Evolutionary conservation across 2,113 vertebrate species (phyloP).

Genomic region (Oryzias curvinotus): DNA sequence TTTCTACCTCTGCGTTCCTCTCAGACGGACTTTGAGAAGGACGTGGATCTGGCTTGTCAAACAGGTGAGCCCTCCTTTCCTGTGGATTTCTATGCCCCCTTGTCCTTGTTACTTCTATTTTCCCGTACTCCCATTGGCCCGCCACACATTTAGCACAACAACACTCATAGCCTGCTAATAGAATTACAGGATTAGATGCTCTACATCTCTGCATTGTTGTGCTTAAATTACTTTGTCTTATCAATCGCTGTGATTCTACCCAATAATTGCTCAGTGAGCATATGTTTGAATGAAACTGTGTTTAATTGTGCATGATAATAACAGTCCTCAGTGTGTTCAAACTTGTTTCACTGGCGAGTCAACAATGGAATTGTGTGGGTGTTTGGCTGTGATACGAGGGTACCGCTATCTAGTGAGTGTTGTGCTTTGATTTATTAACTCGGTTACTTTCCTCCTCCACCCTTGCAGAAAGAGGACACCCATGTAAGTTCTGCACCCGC

Average conservation of each 20-base stretch:
- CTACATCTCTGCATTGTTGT: slow-evolving; percentile 25
- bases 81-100: slow-evolving; percentile 1
- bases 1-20: slow-evolving; percentile 29
- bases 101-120: not conserved
- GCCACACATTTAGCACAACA: slow-evolving; percentile 31
- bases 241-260: slow-evolving; percentile 60
- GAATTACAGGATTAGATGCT: slow-evolving; percentile 44
- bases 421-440: slow-evolving; percentile 64
- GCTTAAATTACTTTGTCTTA: slow-evolving; percentile 51
- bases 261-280: slow-evolving; percentile 47
- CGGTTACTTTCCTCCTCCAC: slow-evolving; percentile 60
- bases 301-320: slow-evolving; percentile 67
- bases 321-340: slow-evolving; percentile 39
- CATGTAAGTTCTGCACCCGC: slow-evolving; percentile 78
- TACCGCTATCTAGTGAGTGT: slow-evolving; percentile 33
- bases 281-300: slow-evolving; percentile 49
- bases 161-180: slow-evolving; percentile 21
- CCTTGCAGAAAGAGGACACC: slow-evolving; percentile 82
- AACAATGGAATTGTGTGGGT: slow-evolving; percentile 25
- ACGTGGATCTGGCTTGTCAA: slow-evolving; percentile 98
- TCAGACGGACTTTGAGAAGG: slow-evolving; percentile 99
- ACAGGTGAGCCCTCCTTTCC: slow-evolving; percentile 83
- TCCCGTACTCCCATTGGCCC: slow-evolving; percentile 7
- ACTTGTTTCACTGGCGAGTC: slow-evolving; percentile 34
- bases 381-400: slow-evolving; percentile 32